Base-by-base conservation (phyloP, 2,113 vertebrate genomes). In the Takifugu flavidus region DNA sequence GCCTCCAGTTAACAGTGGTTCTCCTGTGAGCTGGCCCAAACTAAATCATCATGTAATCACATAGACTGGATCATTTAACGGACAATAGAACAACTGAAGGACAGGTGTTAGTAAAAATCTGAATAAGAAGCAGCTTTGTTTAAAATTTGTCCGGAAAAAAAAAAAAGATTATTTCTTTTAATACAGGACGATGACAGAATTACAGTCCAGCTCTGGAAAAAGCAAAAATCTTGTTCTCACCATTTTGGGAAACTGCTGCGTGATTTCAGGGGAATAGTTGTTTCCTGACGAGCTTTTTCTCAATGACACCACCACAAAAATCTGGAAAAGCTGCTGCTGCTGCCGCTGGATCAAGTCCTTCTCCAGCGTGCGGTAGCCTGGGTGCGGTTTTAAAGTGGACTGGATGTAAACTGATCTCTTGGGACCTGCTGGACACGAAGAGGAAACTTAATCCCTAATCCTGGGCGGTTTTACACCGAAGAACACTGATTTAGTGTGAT, bases 251-350 rank as follows among this genome's bases (percentile, higher is more conserved):
- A 98, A 99, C 80, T 97, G 96, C 65, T 99, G 96, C 2, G 95
- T 94, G 78, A 99, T 89, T 78, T 94, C 93, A 5, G 96, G 97
- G 0, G 81, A 82, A 72, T 96, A 99, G 0, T 74, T 82, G 71
- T 84, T 79, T 76, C 91, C 94, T 0, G 90, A 72, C 1, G 90
- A 80, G 26, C 88, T 88, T 89, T 94, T 98, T 87, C 95, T 90
- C 64, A 99, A 88, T 1, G 96, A 98, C 77, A 98, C 96, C 62
- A 98, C 96, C 61, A 98, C 96, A 2, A 99, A 98, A 39, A 98
- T 92, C 85, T 98, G 95, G 59, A 99, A 96, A 0, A 99, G 93
- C 83, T 92, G 89, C 89, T 96, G 95, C 74, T 98, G 94, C 85
- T 98, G 95, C 0, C 95, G 87, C 78, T 96, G 94, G 62, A 98